Base-by-base conservation (phyloP, 2,797 vertebrate species). In the Myotis pilosus region DNA sequence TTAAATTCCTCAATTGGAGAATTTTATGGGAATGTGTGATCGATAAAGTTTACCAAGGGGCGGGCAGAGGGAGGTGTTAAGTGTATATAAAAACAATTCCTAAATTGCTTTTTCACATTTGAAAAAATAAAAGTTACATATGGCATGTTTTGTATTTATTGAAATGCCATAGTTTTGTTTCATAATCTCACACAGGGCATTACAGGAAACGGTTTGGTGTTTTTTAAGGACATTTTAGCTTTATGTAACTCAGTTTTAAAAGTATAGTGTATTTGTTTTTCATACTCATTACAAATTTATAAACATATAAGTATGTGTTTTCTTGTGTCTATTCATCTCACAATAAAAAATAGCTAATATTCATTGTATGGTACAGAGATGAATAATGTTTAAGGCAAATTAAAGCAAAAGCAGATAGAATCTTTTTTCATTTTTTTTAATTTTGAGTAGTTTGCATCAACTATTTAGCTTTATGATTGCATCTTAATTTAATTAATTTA, bases 101-200 rank as follows among this genome's bases (percentile, higher is more conserved):
- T 82, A 93, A 90, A 92, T 85, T 49, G 51, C 55, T 93, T 94
- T 88, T 87, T 69, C 22, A 41, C 76, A 79, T 88, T 51, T 78
- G 89, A 91, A 95, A 95, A 96, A 94, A 64, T 81, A 13, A 51
- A 85, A 82, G 64, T 71, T 64, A 17, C 41, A 72, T 57, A 33
- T 62, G 78, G 91, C 16, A 1, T 71, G 69, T 55, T 95, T 93
- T 75, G 57, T 23, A 8, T 94, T 94, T 93, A 78, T 30, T 93
- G 64, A 87, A 83, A 91, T 5, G 5, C 13, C 3, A 0, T 93
- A 51, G 60, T 49, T 47, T 55, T 89, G 51, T 53, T 47, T 66
- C 83, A 89, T 89, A 87, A 85, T 69, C 49, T 68, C 38, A 22
- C 17, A 15, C 28, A 79, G 19, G 47, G 8, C 28, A 15, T 71